phyloP scores from a whole-genome alignment of 2,113 vertebrate genomes.

The Crotalus helleri region DNA sequence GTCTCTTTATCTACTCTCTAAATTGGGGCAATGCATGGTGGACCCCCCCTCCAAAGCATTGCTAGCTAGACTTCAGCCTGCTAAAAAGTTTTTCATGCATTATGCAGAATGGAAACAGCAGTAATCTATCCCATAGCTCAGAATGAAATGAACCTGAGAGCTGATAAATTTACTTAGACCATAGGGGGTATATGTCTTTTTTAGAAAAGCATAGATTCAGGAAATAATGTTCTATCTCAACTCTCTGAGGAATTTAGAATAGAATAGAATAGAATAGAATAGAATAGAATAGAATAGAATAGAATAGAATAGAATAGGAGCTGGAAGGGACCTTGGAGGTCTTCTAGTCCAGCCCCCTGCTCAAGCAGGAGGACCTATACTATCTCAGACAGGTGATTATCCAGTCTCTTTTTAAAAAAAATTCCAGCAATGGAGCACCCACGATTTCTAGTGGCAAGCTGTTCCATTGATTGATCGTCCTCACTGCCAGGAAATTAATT shows the following conservation, averaged over 20 bases:
- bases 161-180: background rate
- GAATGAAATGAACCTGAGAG: background rate
- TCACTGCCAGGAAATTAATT: no score
- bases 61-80: background rate
- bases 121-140: background rate
- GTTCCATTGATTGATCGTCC: no score
- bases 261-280: no score
- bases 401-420: no score
- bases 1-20: background rate
- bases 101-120: background rate
- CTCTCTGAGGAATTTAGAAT: background rate
- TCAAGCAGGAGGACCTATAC: no score
- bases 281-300: no score
- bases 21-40: background rate
- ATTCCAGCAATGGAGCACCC: no score
- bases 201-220: background rate
- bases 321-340: no score
- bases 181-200: background rate
- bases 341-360: no score
- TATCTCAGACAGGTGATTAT: rapidly evolving
- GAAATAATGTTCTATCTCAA: background rate
- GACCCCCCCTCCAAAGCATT: background rate
- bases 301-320: no score
- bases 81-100: background rate
- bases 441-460: no score